Evolutionary conservation across 2,113 vertebrate genomes (phyloP).

Genomic region (Pollimyrus isidori): DNA sequence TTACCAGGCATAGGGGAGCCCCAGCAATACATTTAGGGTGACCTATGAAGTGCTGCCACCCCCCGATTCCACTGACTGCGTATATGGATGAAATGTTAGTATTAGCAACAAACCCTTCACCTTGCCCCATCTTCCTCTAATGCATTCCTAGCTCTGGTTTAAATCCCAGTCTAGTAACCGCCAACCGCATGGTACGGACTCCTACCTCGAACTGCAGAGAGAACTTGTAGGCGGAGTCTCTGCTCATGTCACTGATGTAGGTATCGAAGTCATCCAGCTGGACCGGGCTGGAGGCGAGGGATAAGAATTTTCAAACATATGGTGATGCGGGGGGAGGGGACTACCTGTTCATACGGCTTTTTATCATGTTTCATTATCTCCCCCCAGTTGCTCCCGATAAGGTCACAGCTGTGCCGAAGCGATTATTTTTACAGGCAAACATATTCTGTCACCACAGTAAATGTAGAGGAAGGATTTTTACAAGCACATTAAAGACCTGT

Average conservation of each 20-base stretch:
- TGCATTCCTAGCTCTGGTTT: background rate
- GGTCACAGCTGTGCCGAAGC: background rate
- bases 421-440: background rate
- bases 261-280: constrained; percentile 89
- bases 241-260: constrained; percentile 92
- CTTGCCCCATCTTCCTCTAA: background rate
- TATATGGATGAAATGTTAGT: background rate
- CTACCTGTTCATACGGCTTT: background rate
- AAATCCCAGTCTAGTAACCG: background rate
- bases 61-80: background rate
- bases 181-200: too few species aligned
- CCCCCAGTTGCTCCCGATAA: background rate
- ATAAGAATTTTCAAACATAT: background rate
- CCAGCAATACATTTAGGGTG: background rate
- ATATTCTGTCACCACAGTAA: background rate
- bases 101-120: too few species aligned
- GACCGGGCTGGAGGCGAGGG: constrained; percentile 65
- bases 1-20: background rate
- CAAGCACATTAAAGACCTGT: background rate
- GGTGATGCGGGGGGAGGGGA: background rate
- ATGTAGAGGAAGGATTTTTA: background rate
- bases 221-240: constrained; percentile 95
- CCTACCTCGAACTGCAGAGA: constrained; percentile 95
- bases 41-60: background rate
- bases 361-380: background rate